Base-by-base conservation (phyloP, 2,797 vertebrate species). In the Accipiter fasciatus region DNA sequence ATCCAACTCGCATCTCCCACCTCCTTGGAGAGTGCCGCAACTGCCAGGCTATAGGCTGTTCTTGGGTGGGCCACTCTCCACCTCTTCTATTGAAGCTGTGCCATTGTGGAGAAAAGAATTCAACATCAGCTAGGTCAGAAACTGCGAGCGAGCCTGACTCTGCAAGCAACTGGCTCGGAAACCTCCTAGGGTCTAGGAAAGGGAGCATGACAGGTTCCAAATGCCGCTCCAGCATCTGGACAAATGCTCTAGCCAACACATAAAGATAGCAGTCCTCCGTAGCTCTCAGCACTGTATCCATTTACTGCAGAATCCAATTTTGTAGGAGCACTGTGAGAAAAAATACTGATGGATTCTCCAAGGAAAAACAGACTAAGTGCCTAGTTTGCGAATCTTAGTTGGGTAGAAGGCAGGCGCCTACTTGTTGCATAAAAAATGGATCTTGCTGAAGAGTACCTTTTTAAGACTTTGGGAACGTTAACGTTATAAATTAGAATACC, bases 51-150 rank as follows among this genome's bases (percentile, higher is more conserved):
- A 97, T 95, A 84, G 55, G 80, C 77, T 96, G 95, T 52, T 97
- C 96, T 93, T 97, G 97, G 97, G 96, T 97, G 97, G 97, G 96
- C 96, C 97, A 97, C 93, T 95, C 92, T 97, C 97, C 96, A 97
- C 96, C 97, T 81, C 93, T 95, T 90, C 80, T 87, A 78, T 94
- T 97, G 97, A 97, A 96, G 83, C 95, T 49, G 89, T 97, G 97
- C 97, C 96, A 97, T 84, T 11, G 76, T 78, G 91, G 76, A 95
- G 87, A 92, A 93, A 94, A 93, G 79, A 95, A 97, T 96, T 94
- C 83, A 94, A 86, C 88, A 93, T 67, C 72, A 88, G 94, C 92
- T 94, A 94, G 95, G 97, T 96, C 94, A 97, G 77, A 91, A 95
- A 95, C 76, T 11, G 75, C 0, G 20, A 90, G 80, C 0, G 9